A percentile compares a stretch with the other conserved stretches of the same genome.
phyloP scores from a whole-genome alignment of 2,888 invertebrate genomes.

The Meteorus colon region DNA sequence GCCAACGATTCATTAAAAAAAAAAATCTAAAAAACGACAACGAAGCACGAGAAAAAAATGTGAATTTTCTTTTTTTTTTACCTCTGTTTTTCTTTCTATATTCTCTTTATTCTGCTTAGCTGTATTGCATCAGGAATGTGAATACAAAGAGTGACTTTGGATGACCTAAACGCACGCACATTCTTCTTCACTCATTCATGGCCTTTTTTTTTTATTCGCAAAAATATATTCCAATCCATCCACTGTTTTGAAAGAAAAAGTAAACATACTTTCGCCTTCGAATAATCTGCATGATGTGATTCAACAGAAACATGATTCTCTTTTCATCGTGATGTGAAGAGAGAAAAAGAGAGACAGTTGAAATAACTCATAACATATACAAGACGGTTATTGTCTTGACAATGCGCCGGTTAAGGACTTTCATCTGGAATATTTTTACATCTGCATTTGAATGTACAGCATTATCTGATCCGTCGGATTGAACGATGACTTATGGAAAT shows the following conservation, averaged over 20 bases:
- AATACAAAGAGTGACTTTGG: constrained; percentile 13
- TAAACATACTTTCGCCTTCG: neutral
- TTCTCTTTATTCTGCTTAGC: neutral
- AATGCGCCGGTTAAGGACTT: constrained; percentile 22
- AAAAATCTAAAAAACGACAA: neutral
- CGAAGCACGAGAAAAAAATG: neutral
- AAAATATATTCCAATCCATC: neutral
- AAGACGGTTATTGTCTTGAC: neutral
- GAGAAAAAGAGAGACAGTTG: constrained; percentile 2
- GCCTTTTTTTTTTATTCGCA: neutral
- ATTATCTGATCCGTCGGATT: constrained; percentile 35
- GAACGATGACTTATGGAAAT: constrained; percentile 42
- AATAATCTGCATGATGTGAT: constrained; percentile 4
- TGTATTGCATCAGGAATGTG: constrained; percentile 19
- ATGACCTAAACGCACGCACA: neutral
- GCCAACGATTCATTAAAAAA: constrained; percentile 2
- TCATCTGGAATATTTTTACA: constrained; percentile 34
- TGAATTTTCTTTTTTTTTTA: neutral
- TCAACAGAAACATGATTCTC: neutral
- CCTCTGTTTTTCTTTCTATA: neutral
- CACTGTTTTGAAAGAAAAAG: neutral
- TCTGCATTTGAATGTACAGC: constrained; percentile 21
- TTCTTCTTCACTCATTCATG: neutral
- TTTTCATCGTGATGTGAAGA: neutral
- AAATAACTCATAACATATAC: constrained; percentile 12